Evolutionary conservation across 2,888 invertebrate genomes (phyloP).

Genomic region (Serrognathus titanus): DNA sequence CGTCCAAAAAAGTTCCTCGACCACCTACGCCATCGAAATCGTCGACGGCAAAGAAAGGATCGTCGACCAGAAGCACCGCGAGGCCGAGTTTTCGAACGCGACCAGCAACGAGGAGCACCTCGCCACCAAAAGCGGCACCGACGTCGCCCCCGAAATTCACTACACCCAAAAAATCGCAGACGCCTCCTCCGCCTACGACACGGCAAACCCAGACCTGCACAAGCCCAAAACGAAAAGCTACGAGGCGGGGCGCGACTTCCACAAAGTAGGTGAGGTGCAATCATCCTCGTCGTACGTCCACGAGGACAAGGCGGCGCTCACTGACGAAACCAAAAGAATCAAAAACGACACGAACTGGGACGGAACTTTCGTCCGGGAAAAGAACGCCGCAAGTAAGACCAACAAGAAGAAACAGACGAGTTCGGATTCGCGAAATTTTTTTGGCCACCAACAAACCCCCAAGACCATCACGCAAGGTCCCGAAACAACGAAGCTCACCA

Average conservation of each 20-base stretch:
- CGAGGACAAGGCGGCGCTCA: constrained; percentile 5
- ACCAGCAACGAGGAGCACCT: constrained; percentile 52
- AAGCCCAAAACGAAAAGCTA: constrained; percentile 48
- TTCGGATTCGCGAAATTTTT: constrained; percentile 21
- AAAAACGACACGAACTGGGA: background rate
- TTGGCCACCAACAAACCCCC: no score
- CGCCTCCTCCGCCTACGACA: constrained; percentile 56
- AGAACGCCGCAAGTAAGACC: constrained; percentile 2
- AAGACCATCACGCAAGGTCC: no score
- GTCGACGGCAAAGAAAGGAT: constrained; percentile 63
- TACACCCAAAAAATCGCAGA: constrained; percentile 55
- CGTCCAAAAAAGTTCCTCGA: constrained; percentile 58
- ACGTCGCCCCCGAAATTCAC: constrained; percentile 56
- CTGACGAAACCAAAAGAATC: constrained; percentile 18
- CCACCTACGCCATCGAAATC: constrained; percentile 63
- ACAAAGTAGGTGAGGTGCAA: constrained; percentile 43
- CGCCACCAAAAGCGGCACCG: constrained; percentile 56
- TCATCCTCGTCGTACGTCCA: constrained; percentile 33
- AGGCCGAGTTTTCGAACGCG: constrained; percentile 52
- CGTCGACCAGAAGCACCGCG: constrained; percentile 57
- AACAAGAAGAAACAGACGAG: constrained; percentile 18
- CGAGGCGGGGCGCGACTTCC: constrained; percentile 47
- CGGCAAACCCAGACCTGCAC: constrained; percentile 52
- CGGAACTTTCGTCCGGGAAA: constrained; percentile 20
- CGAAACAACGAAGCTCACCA: constrained; percentile 23